Evolutionary conservation across 2,113 vertebrate genomes (phyloP), one percentile per base, ranked within the genome.

Genomic region (Callipepla squamata): DNA sequence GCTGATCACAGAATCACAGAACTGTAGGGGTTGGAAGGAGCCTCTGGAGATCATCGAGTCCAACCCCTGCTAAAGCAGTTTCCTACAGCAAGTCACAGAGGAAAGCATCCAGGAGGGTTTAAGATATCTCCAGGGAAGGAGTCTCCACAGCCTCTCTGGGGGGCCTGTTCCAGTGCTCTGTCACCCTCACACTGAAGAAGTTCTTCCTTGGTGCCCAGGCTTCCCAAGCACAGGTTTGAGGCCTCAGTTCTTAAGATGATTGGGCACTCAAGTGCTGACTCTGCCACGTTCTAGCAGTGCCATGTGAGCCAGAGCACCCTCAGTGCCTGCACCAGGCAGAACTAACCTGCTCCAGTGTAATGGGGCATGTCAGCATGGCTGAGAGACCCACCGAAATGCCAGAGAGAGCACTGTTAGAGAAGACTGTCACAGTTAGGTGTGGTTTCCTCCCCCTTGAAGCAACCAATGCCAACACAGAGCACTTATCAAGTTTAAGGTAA

Each of bases 361-460:
- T 5, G 6, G 20, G 32, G 7, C 6, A 9, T 7, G 36, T 45
- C 32, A 63, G 28, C 59, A 80, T 38, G n/a, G 19, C 77, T 59
- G 70, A 75, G 28, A 58, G 38, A 55, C 13, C 5, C 47, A 47
- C 26, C 2, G 0, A 86, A 92, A 63, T 8, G 25, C 7, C 65
- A 7, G 7, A 14, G 67, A 25, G 50, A 83, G 48, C 36, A 69
- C 0, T 0, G 13, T 36, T 55, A 28, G 0, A 0, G 40, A 42
- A 72, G 23, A 38, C 38, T 65, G 51, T 53, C 51, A 53, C 15
- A 3, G 51, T 53, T 53, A 53, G 51, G 26, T 26, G 26, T 30
- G 26, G 15, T 95, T 82, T n/a, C n/a, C 48, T 65, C 30, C 63
- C 67, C 58, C 18, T 23, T 16, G 21, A 66, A 22, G 38, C 28